phyloP scores from a whole-genome alignment of 2,113 vertebrate species.

The Varanus komodoensis region DNA sequence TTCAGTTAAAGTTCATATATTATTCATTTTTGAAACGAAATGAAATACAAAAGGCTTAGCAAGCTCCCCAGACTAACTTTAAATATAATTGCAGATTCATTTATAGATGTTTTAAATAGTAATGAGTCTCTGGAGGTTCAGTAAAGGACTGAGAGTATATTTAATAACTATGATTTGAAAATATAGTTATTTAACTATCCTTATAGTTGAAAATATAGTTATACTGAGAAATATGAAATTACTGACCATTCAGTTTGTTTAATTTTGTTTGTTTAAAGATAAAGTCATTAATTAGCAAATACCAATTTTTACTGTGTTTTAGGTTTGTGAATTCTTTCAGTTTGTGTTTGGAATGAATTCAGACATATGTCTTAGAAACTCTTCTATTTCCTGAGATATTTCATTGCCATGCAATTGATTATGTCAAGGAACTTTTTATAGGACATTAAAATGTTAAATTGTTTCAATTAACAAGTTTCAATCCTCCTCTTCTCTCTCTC shows the following conservation, averaged over 20 bases:
- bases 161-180: slow-evolving; percentile 55
- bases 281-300: neutral
- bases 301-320: neutral
- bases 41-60: slow-evolving; percentile 6
- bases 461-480: neutral
- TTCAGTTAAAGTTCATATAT: slow-evolving; percentile 5
- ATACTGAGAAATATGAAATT: slow-evolving; percentile 36
- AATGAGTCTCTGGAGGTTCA: slow-evolving; percentile 35
- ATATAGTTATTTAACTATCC: neutral
- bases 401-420: neutral
- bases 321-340: slow-evolving; percentile 34
- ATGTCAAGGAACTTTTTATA: too few relatives aligned
- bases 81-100: slow-evolving; percentile 9
- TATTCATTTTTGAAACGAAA: slow-evolving; percentile 15
- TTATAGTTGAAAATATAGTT: slow-evolving; percentile 30
- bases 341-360: slow-evolving; percentile 49
- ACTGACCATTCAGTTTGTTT: slow-evolving; percentile 46
- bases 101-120: slow-evolving; percentile 45
- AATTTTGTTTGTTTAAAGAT: slow-evolving; percentile 41
- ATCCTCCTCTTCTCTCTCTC: neutral
- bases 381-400: slow-evolving; percentile 35
- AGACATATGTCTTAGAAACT: neutral
- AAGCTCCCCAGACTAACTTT: slow-evolving; percentile 22
- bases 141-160: slow-evolving; percentile 6
- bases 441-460: slow-evolving; percentile 20